Percentiles rank a stretch among this genome's conserved stretches.
Conservation (phyloP, 2,113 vertebrate species). For the Toxostoma redivivum region DNA sequence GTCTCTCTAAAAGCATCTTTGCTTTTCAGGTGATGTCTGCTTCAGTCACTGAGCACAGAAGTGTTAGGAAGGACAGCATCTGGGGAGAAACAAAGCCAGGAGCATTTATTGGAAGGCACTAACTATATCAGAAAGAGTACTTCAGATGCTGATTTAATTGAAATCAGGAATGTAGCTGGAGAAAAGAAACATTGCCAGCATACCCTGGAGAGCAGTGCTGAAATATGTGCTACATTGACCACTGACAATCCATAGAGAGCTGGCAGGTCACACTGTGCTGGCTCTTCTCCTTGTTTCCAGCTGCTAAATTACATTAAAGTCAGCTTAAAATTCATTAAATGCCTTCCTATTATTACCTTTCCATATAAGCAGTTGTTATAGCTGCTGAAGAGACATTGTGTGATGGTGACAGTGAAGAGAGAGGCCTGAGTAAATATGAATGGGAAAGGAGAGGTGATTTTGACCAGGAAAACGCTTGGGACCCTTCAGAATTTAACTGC, state of each 20-base stretch:
- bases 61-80: neutral
- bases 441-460: constrained; percentile 20
- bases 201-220: constrained; percentile 39
- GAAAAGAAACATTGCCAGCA: neutral
- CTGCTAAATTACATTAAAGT: constrained; percentile 61
- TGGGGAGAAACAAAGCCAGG: constrained; percentile 21
- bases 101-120: constrained; percentile 34
- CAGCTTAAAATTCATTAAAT: constrained; percentile 62
- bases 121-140: constrained; percentile 40
- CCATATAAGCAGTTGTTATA: constrained; percentile 43
- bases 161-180: constrained; percentile 25
- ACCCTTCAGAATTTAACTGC: constrained; percentile 41
- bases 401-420: neutral
- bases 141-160: constrained; percentile 55
- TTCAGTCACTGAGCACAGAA: neutral
- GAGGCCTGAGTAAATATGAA: constrained; percentile 42
- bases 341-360: constrained; percentile 57
- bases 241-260: constrained; percentile 50
- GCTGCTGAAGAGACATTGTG: constrained; percentile 33
- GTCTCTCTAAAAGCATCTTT: neutral
- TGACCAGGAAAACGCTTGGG: constrained; percentile 37
- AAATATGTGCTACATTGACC: constrained; percentile 46
- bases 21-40: neutral
- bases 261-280: constrained; percentile 46
- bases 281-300: constrained; percentile 47